These are phyloP conservation scores for Eulemur coronatus DNA, from an alignment of 2,797 vertebrate genomes.

Conservation along the genomic window DNA sequence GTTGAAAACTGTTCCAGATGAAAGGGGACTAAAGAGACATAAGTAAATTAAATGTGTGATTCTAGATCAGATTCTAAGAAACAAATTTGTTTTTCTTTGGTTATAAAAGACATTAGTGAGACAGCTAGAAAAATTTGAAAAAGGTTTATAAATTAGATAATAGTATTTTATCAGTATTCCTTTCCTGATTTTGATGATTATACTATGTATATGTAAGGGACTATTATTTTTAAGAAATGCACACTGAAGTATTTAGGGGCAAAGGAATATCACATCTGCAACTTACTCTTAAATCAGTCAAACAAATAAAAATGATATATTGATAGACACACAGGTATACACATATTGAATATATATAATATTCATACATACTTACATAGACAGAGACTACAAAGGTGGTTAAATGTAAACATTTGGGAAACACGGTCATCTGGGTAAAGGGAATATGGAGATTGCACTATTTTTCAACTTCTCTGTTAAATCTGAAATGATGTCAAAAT, in stretches of 20 bases:
- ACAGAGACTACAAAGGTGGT: neutral
- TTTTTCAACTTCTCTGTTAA: slow-evolving; percentile 29
- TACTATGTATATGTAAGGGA: neutral
- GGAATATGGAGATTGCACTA: neutral
- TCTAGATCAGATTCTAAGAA: neutral
- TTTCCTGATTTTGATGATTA: neutral
- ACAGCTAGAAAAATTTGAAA: neutral
- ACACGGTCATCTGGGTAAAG: neutral
- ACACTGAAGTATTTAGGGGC: neutral
- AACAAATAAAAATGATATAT: slow-evolving; percentile 1
- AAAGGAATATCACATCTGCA: neutral
- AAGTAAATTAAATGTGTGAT: neutral
- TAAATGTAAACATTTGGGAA: neutral
- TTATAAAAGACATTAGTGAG: neutral
- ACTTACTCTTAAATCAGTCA: neutral
- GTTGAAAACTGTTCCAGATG: neutral
- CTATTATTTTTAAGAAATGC: neutral
- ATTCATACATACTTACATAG: neutral
- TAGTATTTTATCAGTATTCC: neutral
- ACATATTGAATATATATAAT: neutral
- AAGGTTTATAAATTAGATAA: neutral
- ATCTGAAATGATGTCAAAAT: slow-evolving; percentile 10
- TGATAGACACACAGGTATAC: neutral
- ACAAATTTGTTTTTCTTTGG: neutral
- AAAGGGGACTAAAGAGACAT: neutral